Evolutionary conservation across 2,888 invertebrate genomes (phyloP), one percentile per base, ranked within the genome.

Genomic region (Cyrtodaria siliqua): DNA sequence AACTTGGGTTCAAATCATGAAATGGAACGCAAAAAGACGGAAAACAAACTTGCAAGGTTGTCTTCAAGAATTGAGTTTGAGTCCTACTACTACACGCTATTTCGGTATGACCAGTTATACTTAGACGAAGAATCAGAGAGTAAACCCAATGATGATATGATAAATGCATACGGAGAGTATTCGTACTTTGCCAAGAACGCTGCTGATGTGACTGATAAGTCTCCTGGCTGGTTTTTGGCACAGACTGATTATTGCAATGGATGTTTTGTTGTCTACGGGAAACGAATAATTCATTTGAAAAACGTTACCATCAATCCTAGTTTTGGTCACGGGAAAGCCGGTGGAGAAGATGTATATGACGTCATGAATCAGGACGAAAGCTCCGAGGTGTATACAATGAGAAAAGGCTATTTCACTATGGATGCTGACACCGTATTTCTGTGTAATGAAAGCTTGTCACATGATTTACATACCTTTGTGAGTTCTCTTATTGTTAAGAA

Each of bases 301-400:
- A 60, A 71, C 27, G 68, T 64, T 14, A 50, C 68, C n/a, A 71
- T 75, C 16, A 63, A 74, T 63, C 74, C 79, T 3, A 67, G 56
- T 29, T 61, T 71, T 38, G 66, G 56, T 26, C 38, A 60, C 47
- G 71, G 71, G 2, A 74, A 71, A 14, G 27, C 44, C 26, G 79
- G 79, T 2, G 79, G 79, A 2, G 79, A 79, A 40, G 56, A 63
- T 8, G 26, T 79, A 23, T 59, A 63, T 18, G 64, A 67, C 23
- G 70, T 79, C 1, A 47, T 71, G n/a, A 42, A 50, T n/a, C 74
- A 74, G 40, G 49, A 29, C 6, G 74, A 63, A 56, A 71, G 71
- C 23, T 42, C 23, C 38, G 79, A 79, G 61, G 47, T 61, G 12
- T 26, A 74, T 2, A 40, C 14, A 18, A 20, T 71, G 2, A 49